Evolutionary conservation across 2,797 vertebrate genomes (phyloP), one percentile per base, ranked within the genome.

Genomic region (Harpagifer antarcticus): DNA sequence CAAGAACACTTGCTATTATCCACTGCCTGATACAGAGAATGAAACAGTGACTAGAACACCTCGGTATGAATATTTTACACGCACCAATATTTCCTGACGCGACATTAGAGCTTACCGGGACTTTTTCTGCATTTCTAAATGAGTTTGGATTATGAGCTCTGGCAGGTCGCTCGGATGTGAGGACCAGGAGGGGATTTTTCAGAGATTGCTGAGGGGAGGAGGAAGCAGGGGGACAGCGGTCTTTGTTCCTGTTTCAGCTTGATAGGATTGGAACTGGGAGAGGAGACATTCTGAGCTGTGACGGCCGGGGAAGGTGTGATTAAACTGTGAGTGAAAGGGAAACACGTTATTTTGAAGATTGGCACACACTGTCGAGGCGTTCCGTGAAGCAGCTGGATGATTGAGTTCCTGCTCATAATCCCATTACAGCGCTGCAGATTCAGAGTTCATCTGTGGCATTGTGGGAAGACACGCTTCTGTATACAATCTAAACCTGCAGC

Each of bases 371-470:
- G 56, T 54, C 62, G 73, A 81, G 76, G 67, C 11, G 17, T 60
- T 17, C 47, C 52, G 19, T 69, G 74, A 58, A 73, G 72, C 68
- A 66, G 33, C 78, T 72, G 64, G 71, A 90, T 81, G 87, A 91
- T 84, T 88, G 84, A 85, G 78, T 86, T 89, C 70, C 62, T 50
- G 70, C 77, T 88, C 77, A 72, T 92, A 92, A 92, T 92, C 87
- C 81, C 85, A 88, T 91, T 84, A 91, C 72, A 17, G 74, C 52
- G 62, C 67, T 9, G 61, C 75, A 58, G 78, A 89, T 89, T 84
- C 82, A 80, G 71, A 88, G 76, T 87, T 86, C 78, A 87, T 87
- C 87, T 81, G 79, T 70, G 43, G 73, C 74, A 88, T 87, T 88
- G 86, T 80, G 76, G 31, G 15, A 68, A 70, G 81, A 86, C 72